Percentiles rank a stretch among this genome's conserved stretches.
Conservation (phyloP, 2,888 invertebrate genomes). For the Germaria angustata region DNA sequence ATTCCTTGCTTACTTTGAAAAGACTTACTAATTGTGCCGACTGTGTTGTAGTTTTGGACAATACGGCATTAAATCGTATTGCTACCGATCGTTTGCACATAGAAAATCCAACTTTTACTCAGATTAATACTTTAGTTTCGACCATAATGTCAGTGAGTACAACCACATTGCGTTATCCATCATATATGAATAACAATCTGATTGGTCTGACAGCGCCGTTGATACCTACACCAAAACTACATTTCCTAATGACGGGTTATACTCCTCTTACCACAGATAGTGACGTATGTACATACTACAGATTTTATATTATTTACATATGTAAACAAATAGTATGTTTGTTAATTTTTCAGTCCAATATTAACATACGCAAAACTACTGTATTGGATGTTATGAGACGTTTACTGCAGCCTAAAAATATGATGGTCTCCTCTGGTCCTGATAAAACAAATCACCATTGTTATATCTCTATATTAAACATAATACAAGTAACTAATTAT, state of each 20-base stretch:
- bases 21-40: conserved; percentile 97
- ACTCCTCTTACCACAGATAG: conserved; percentile 96
- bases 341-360: too few species aligned
- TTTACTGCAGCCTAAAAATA: conserved; percentile 97
- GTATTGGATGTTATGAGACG: conserved; percentile 99
- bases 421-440: conserved; percentile 98
- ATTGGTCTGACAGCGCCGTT: conserved; percentile 96
- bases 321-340: too few species aligned
- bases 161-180: conserved; percentile 93
- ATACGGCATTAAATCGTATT: conserved; percentile 96
- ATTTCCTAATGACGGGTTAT: conserved; percentile 99
- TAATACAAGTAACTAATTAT: too few species aligned
- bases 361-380: conserved; percentile 95
- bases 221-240: conserved; percentile 98
- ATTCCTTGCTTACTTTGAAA: conserved; percentile 95
- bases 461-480: conserved; percentile 98
- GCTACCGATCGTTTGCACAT: conserved; percentile 97
- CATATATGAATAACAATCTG: conserved; percentile 99
- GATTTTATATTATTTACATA: conserved; percentile 24
- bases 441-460: conserved; percentile 94
- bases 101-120: conserved; percentile 96
- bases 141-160: conserved; percentile 99
- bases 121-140: conserved; percentile 98
- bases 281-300: conserved; percentile 81
- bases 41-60: conserved; percentile 98